Evolutionary conservation across 2,113 vertebrate species (phyloP).

Genomic region (Microcebus jonahi): DNA sequence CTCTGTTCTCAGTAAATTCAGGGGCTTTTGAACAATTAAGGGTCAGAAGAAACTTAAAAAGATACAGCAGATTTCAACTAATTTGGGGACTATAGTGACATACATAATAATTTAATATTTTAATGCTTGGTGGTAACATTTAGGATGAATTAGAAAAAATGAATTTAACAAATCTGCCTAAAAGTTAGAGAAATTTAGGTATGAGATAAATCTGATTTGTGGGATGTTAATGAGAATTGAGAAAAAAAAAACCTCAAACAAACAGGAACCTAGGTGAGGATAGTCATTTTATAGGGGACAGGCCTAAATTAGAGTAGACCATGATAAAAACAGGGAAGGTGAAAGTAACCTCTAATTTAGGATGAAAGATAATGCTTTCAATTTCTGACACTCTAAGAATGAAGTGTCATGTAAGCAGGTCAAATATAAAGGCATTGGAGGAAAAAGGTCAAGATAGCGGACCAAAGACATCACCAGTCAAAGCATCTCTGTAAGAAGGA

Average conservation of each 20-base stretch:
- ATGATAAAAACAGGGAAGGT: background rate
- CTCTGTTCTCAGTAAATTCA: background rate
- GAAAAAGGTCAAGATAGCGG: no score
- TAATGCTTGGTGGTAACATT: background rate
- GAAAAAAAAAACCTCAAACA: background rate
- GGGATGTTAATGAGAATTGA: background rate
- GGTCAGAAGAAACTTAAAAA: conserved; percentile 15
- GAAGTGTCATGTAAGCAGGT: background rate
- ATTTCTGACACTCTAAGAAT: background rate
- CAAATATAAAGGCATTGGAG: background rate
- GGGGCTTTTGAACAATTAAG: background rate
- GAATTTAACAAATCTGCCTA: background rate
- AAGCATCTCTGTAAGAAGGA: no score
- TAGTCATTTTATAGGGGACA: background rate
- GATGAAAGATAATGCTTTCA: background rate
- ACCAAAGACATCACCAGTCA: no score
- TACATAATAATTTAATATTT: conserved; percentile 21
- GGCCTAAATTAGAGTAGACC: background rate
- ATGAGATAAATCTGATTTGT: background rate
- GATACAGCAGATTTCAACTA: background rate
- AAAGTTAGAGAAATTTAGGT: background rate
- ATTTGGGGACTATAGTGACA: background rate
- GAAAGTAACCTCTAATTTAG: background rate
- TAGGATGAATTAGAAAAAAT: background rate
- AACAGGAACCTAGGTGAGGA: background rate